Evolutionary conservation across 2,888 invertebrate species (phyloP), one percentile per base, ranked within the genome.

Genomic region (Buathra laborator): DNA sequence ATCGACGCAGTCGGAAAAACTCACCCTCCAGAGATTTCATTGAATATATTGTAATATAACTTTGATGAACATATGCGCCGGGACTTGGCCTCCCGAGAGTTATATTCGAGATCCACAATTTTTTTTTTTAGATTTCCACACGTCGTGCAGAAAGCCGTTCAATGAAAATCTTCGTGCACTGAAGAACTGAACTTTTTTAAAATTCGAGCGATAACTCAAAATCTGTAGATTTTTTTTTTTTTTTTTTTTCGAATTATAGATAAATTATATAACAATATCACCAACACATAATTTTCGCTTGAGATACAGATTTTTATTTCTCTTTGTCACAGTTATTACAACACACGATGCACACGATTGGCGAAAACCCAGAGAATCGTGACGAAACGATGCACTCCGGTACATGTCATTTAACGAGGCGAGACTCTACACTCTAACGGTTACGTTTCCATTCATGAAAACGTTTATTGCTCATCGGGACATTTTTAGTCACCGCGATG

Each of bases 371-470:
- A 19, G 59, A 59, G 59, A 59, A 29, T 29, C 59, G 59, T 29
- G 10, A 59, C 56, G 29, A 24, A 10, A 59, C 59, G 59, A 59
- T 19, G 59, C 53, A 19, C 53, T 53, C 53, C 24, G 24, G 53
- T 53, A 29, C 24, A 24, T 59, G 12, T 12, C 59, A 24, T 59
- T 59, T 16, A 37, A 64, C 43, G 64, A 37, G 16, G 32, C 64
- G 64, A 9, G 10, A 64, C 7, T 64, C 37, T 37, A 37, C 64
- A 64, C 64, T 37, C 37, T 64, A 24, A 37, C 74, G 29, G 29
- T 62, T 9, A 32, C 48, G 12, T 32, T 59, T 75, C 19, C 76
- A 62, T 79, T 79, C 37, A 79, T 79, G 62, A 19, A 64, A 62
- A 59, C 53, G 19, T 14, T 70, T 70, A 24, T 51, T 51, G n/a